Percentiles rank a stretch among this genome's conserved stretches.
Evolutionary conservation across 2,888 invertebrate genomes (phyloP).

Genomic region (Smittia sp.): DNA sequence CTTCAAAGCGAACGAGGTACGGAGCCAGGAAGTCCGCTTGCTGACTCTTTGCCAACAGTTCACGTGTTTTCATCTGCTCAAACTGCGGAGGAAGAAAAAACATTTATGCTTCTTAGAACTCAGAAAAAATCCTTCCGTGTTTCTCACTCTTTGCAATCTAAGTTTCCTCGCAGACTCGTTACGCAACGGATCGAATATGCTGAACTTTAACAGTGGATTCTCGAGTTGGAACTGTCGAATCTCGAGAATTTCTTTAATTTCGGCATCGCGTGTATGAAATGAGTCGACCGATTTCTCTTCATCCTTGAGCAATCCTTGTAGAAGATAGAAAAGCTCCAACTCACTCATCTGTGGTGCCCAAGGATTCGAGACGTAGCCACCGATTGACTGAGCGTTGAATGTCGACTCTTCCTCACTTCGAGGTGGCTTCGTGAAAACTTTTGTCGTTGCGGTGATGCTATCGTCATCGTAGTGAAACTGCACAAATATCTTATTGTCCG

Average conservation of each 20-base stretch:
- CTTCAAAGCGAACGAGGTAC: slow-evolving; percentile 57
- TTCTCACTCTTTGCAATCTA: slow-evolving; percentile 55
- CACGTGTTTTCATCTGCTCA: slow-evolving; percentile 50
- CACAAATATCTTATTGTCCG: slow-evolving; percentile 55
- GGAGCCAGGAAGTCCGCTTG: slow-evolving; percentile 60
- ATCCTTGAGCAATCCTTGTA: slow-evolving; percentile 61
- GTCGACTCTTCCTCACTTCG: slow-evolving; percentile 64
- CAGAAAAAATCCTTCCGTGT: neutral
- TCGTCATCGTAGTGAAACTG: slow-evolving; percentile 51
- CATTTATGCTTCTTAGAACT: neutral
- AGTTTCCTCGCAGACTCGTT: slow-evolving; percentile 55
- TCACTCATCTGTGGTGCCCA: slow-evolving; percentile 59
- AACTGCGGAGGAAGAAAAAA: slow-evolving; percentile 45
- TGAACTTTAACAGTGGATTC: slow-evolving; percentile 56
- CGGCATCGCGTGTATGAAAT: slow-evolving; percentile 54
- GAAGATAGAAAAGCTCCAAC: slow-evolving; percentile 62
- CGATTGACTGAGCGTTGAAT: slow-evolving; percentile 63
- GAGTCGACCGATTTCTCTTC: slow-evolving; percentile 61
- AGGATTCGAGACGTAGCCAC: slow-evolving; percentile 67
- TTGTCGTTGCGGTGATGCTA: slow-evolving; percentile 54
- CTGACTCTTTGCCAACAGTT: slow-evolving; percentile 55
- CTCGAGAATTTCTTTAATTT: slow-evolving; percentile 54
- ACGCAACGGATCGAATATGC: slow-evolving; percentile 58
- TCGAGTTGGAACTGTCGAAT: slow-evolving; percentile 54
- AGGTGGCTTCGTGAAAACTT: slow-evolving; percentile 67